Percentiles rank a stretch among this genome's conserved stretches.
phyloP scores from a whole-genome alignment of 2,113 vertebrate species.

The Jaculus jaculus region DNA sequence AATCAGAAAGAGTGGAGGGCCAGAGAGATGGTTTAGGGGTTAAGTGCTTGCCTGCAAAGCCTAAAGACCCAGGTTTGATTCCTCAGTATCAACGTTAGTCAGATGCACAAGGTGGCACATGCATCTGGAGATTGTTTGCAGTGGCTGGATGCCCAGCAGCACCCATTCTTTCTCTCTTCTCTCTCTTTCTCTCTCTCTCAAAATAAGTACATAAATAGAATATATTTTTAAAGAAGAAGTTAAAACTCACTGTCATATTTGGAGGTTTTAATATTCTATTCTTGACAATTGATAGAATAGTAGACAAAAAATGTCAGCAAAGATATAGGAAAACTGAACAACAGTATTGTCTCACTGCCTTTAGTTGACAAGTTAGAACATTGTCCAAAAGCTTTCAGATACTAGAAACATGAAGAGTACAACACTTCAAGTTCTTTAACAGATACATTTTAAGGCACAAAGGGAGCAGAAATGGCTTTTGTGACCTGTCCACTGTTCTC shows the following conservation, averaged over 20 bases:
- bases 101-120: too few relatives aligned
- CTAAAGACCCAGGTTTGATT: too few relatives aligned
- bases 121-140: too few relatives aligned
- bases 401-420: background rate
- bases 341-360: background rate
- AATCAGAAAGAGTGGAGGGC: too few relatives aligned
- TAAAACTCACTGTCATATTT: background rate
- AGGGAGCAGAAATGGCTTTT: background rate
- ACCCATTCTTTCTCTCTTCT: too few relatives aligned
- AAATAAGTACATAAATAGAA: too few relatives aligned
- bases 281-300: background rate
- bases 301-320: background rate
- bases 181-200: too few relatives aligned
- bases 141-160: too few relatives aligned
- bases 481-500: too few relatives aligned
- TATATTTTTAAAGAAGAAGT: background rate
- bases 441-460: background rate
- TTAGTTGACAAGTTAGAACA: background rate
- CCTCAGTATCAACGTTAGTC: too few relatives aligned
- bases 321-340: background rate
- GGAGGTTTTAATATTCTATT: background rate
- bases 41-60: too few relatives aligned
- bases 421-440: background rate
- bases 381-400: background rate
- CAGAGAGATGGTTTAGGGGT: too few relatives aligned